Base-by-base conservation (phyloP, 1,140 invertebrate species). In the Hetaerina americana region DNA sequence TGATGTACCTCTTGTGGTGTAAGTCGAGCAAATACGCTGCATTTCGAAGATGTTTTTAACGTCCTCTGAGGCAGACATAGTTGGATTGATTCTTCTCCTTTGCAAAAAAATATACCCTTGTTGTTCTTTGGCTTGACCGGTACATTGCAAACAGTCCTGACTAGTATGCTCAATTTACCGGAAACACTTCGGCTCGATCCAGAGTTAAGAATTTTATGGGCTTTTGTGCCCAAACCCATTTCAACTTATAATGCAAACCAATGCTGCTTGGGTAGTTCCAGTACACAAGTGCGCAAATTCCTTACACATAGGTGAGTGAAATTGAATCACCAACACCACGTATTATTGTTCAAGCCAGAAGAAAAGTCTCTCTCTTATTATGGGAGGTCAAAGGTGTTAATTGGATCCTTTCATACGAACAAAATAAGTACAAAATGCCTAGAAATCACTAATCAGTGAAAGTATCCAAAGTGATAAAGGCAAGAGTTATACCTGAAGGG, bases 1-100 rank as follows among this genome's bases (percentile, higher is more conserved):
- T 8, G 0, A 57, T 69, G 70, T 66, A 72, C 28, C 40, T 73
- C 31, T 27, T 57, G 27, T 12, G 26, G 29, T 26, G 70, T 66
- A 22, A 71, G 49, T 72, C 57, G 8, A 0, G 31, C 8, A 68
- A 66, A 29, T 73, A 22, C 31, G n/a, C 72, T 25, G 10, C 22
- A 18, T 12, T 57, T 57, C 3, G 15, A 5, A 57, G 22, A 57
- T 18, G 22, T 57, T n/a, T 10, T 57, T 57, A 57, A 57, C 24
- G 18, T 28, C 24, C 70, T 66, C 0, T 66, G 26, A 28, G 31
- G 26, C 5, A 10, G 6, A 66, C 29, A 26, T 26, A 72, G 26
- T 31, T 68, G 29, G 10, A 31, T 0, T 26, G 26, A 5, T 25
- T 27, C 8, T 18, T 22, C 27, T 25, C 0, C 40, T 18, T 12